A percentile compares a stretch with the other conserved stretches of the same genome.
These are phyloP conservation scores for Podiceps cristatus DNA, from an alignment of 2,113 vertebrate genomes.

Conservation along the genomic window DNA sequence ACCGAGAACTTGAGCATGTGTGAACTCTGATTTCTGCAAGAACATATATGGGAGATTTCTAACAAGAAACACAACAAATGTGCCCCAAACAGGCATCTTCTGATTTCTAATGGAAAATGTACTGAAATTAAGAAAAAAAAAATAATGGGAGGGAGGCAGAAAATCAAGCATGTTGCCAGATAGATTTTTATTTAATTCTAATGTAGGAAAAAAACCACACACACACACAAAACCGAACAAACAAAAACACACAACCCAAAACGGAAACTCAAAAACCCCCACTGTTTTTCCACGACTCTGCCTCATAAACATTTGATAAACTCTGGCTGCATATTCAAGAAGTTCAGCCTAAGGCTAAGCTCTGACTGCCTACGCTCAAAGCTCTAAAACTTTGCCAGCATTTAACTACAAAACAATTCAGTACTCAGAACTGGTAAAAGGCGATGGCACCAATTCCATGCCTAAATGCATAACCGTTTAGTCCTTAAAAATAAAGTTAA, in stretches of 20 bases:
- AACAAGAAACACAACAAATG: rapidly evolving
- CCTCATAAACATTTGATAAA: not conserved
- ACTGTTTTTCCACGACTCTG: not conserved
- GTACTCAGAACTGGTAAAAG: not conserved
- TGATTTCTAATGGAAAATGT: not conserved
- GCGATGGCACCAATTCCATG: not conserved
- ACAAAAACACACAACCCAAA: not conserved
- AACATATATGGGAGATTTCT: not conserved
- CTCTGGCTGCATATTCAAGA: not conserved
- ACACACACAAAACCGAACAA: too few relatives aligned
- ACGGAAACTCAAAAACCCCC: not conserved
- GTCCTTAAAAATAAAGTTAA: not conserved
- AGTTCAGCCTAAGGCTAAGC: not conserved
- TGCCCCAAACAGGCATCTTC: not conserved
- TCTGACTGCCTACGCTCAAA: not conserved
- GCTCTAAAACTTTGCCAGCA: not conserved
- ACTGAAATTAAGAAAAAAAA: rapidly evolving
- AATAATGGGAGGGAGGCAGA: too few relatives aligned
- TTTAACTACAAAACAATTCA: not conserved
- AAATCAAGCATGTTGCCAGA: rapidly evolving
- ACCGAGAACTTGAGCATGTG: rapidly evolving
- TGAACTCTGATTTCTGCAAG: not conserved
- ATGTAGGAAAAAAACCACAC: not conserved
- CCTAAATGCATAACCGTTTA: not conserved
- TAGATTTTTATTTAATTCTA: not conserved